Evolutionary conservation across 2,888 invertebrate genomes (phyloP), one percentile per base, ranked within the genome.

Genomic region (Pteria penguin): DNA sequence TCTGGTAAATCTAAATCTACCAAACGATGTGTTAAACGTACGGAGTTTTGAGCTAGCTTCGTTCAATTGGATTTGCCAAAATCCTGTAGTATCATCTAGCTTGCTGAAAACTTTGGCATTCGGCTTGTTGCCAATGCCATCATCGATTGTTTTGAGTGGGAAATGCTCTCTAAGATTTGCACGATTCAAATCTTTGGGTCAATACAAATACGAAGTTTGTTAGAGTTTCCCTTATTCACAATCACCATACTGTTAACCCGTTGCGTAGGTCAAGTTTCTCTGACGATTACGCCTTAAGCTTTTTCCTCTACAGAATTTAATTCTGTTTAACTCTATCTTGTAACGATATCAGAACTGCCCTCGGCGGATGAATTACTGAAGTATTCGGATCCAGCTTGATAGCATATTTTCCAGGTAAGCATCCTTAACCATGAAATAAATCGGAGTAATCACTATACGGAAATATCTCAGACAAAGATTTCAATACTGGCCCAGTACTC

Each of bases 71-170:
- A 74, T 60, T 55, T 82, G 81, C 77, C 78, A 82, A 57, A 74
- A 82, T 26, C 78, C 79, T 11, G 55, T 68, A 45, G 61, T 61
- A 1, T 77, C 78, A 57, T 82, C 80, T 18, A 82, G 52, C 36
- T 78, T 78, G 0, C 60, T 62, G 22, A 83, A 80, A 18, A 79
- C 27, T 58, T 72, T 77, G 0, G 79, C 79, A 4, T 76, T 63
- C 29, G 79, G 45, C 4, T 82, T 67, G 24, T 76, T 24, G 0
- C 61, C n/a, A 11, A 81, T 55, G 1, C 82, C 73, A 31, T 82
- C 82, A 22, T 81, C 81, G 14, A 76, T 57, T 32, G 78, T 79
- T 74, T 78, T 81, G 61, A 84, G 52, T 22, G 77, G 81, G 61
- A 72, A 75, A 22, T 82, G 79, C 71, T 79, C 79, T 24, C 79